Conservation (phyloP, 2,888 invertebrate species). For the Calephelis perditalis region DNA sequence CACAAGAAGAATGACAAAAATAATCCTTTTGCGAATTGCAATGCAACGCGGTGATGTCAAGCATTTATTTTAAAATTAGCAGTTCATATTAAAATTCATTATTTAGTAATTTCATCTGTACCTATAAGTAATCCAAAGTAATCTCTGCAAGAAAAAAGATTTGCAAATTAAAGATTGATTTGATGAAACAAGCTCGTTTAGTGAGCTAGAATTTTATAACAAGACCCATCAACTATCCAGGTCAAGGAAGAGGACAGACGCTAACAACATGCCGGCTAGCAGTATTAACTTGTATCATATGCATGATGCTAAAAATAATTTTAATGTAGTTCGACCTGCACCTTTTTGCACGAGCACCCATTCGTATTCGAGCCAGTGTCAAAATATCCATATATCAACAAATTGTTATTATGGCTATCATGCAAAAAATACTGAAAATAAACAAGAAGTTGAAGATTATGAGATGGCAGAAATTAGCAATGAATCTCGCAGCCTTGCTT, state of each 20-base stretch:
- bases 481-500: conserved; percentile 30
- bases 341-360: conserved; percentile 58
- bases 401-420: conserved; percentile 76
- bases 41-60: too few relatives aligned
- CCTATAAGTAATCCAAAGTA: too few relatives aligned
- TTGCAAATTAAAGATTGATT: too few relatives aligned
- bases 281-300: conserved; percentile 57
- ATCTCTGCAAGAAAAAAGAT: too few relatives aligned
- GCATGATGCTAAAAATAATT: conserved; percentile 68
- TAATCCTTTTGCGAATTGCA: too few relatives aligned
- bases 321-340: conserved; percentile 64
- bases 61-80: too few relatives aligned
- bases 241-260: conserved; percentile 15
- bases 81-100: too few relatives aligned
- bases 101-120: too few relatives aligned
- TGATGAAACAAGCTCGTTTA: too few relatives aligned
- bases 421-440: conserved; percentile 41
- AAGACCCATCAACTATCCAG: conserved; percentile 14
- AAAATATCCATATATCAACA: conserved; percentile 66
- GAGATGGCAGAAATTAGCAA: conserved; percentile 59
- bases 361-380: conserved; percentile 59
- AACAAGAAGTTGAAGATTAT: conserved; percentile 39
- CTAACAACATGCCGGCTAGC: conserved; percentile 57
- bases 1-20: too few relatives aligned
- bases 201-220: background rate